Percentiles rank a stretch among this genome's conserved stretches.
Evolutionary conservation across 2,888 invertebrate species (phyloP).

Genomic region (Epinotia bilunana): DNA sequence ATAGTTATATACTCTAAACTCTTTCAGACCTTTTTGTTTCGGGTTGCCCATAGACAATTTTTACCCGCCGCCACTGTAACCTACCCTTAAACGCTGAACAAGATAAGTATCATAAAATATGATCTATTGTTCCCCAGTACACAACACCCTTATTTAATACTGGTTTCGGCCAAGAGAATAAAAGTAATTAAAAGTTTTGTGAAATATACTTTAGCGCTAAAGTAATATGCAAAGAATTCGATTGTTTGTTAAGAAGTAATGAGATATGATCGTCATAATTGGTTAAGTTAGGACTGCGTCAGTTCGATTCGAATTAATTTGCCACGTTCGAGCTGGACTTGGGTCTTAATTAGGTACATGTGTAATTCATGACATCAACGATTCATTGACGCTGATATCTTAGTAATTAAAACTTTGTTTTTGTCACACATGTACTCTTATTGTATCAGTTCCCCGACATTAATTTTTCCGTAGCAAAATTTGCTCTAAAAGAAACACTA

Average conservation of each 20-base stretch:
- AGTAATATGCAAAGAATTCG: slow-evolving; percentile 28
- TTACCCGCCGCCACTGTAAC: too few species aligned
- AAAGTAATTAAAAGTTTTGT: slow-evolving; percentile 5
- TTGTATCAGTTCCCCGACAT: slow-evolving; percentile 29
- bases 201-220: slow-evolving; percentile 30
- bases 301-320: slow-evolving; percentile 5
- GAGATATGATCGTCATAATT: slow-evolving; percentile 28
- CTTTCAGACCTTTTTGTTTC: too few species aligned
- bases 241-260: slow-evolving; percentile 36
- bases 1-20: too few species aligned
- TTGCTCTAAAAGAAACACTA: slow-evolving; percentile 50
- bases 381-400: slow-evolving; percentile 49
- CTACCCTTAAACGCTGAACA: too few species aligned
- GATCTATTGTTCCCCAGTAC: too few species aligned
- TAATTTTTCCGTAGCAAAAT: slow-evolving; percentile 16
- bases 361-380: slow-evolving; percentile 61
- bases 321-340: slow-evolving; percentile 20
- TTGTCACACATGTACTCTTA: slow-evolving; percentile 33
- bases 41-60: too few species aligned
- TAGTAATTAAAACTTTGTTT: slow-evolving; percentile 43
- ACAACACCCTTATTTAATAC: too few species aligned
- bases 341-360: slow-evolving; percentile 54
- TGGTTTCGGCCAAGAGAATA: not conserved
- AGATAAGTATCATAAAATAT: too few species aligned
- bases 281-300: slow-evolving; percentile 4